A percentile compares a stretch with the other conserved stretches of the same genome.
Conservation (phyloP, 2,797 vertebrate genomes). For the Sebastes hubbsi region DNA sequence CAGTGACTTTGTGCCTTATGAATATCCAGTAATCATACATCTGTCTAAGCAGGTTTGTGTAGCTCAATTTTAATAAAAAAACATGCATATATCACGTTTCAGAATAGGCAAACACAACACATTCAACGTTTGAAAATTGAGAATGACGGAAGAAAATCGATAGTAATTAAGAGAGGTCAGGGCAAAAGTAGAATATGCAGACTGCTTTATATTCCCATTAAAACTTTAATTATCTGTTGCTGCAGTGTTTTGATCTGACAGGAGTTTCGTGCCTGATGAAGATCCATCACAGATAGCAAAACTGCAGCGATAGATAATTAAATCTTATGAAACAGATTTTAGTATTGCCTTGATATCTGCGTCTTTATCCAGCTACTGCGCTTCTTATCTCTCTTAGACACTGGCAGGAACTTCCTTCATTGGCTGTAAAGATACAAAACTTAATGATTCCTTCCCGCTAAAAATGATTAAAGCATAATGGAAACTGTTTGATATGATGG, state of each 20-base stretch:
- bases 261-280: not conserved
- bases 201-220: conserved; percentile 18
- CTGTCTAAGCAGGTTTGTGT: not conserved
- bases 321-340: conserved; percentile 6
- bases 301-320: conserved; percentile 23
- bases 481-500: not conserved
- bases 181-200: not conserved
- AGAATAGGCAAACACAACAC: not conserved
- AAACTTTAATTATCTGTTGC: conserved; percentile 44
- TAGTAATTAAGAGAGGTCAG: not conserved
- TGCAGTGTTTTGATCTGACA: conserved; percentile 29
- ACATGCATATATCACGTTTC: not conserved
- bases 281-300: conserved; percentile 15
- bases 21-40: conserved; percentile 26
- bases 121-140: not conserved
- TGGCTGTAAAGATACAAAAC: not conserved
- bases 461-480: not conserved
- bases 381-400: conserved; percentile 32
- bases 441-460: not conserved
- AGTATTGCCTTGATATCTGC: conserved; percentile 5
- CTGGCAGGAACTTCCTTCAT: conserved; percentile 4
- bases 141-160: not conserved
- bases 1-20: not conserved
- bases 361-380: not conserved
- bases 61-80: not conserved